A percentile compares a stretch with the other conserved stretches of the same genome.
phyloP scores from a whole-genome alignment of 2,888 invertebrate genomes.

The Sabellastarte sp. region DNA sequence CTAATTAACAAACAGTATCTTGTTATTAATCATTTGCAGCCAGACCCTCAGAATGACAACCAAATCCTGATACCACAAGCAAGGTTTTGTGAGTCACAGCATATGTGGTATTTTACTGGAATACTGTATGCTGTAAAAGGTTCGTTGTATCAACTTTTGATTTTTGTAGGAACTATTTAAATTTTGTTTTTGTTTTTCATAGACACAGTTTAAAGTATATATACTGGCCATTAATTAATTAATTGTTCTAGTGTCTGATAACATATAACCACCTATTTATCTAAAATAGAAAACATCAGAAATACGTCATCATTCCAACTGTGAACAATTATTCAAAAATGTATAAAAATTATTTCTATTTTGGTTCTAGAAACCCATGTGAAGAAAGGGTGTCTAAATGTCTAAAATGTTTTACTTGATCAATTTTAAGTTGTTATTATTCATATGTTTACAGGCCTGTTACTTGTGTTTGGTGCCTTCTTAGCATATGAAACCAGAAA shows the following conservation, averaged over 20 bases:
- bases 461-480: conserved; percentile 39
- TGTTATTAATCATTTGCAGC: conserved; percentile 13
- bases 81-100: conserved; percentile 30
- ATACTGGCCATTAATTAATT: no score
- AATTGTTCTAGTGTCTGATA: no score
- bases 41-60: conserved; percentile 31
- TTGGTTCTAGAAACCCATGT: no score
- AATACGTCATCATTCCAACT: no score
- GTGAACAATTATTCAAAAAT: no score
- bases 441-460: conserved; percentile 26
- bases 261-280: not conserved
- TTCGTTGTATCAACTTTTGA: conserved; percentile 6
- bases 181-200: not conserved
- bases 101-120: conserved; percentile 37
- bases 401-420: no score
- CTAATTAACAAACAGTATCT: no score
- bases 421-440: no score
- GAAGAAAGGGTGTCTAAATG: no score
- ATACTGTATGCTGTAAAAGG: conserved; percentile 36
- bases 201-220: no score
- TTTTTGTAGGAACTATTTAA: not conserved
- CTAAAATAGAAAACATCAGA: not conserved
- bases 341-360: no score
- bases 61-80: conserved; percentile 31
- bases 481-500: conserved; percentile 42